Percentiles rank a stretch among this genome's conserved stretches.
Conservation (phyloP, 2,113 vertebrate genomes). For the Calyptommatus sinebrachiatus region DNA sequence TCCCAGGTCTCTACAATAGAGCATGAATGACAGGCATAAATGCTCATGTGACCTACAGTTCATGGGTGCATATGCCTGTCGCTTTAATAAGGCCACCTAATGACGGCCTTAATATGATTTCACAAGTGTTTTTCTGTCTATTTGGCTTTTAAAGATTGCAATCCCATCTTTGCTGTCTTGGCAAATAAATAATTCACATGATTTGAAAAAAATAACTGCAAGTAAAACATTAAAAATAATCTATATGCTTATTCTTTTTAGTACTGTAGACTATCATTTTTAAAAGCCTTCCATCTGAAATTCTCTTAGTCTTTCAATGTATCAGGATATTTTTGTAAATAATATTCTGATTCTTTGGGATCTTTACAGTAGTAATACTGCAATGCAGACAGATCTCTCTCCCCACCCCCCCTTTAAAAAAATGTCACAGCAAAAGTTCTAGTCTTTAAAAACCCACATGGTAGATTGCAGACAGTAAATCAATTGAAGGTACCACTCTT, state of each 20-base stretch:
- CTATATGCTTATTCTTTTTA: not conserved
- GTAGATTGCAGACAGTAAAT: constrained; percentile 54
- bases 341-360: not conserved
- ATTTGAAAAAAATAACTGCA: not conserved
- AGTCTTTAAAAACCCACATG: constrained; percentile 51
- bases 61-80: no score
- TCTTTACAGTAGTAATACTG: not conserved
- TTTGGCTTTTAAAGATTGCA: constrained; percentile 16
- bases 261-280: not conserved
- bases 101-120: not conserved
- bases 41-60: no score
- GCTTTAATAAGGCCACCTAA: no score
- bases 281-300: not conserved
- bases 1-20: no score
- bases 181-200: not conserved
- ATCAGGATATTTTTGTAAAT: not conserved
- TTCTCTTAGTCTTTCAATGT: not conserved
- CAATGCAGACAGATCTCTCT: constrained; percentile 37
- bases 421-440: constrained; percentile 19
- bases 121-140: constrained; percentile 21
- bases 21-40: no score
- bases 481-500: constrained; percentile 58
- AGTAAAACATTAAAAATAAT: constrained; percentile 10
- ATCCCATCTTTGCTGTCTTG: not conserved
- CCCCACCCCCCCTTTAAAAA: constrained; percentile 20